Evolutionary conservation across 2,888 invertebrate species (phyloP).

Genomic region (Syritta pipiens): DNA sequence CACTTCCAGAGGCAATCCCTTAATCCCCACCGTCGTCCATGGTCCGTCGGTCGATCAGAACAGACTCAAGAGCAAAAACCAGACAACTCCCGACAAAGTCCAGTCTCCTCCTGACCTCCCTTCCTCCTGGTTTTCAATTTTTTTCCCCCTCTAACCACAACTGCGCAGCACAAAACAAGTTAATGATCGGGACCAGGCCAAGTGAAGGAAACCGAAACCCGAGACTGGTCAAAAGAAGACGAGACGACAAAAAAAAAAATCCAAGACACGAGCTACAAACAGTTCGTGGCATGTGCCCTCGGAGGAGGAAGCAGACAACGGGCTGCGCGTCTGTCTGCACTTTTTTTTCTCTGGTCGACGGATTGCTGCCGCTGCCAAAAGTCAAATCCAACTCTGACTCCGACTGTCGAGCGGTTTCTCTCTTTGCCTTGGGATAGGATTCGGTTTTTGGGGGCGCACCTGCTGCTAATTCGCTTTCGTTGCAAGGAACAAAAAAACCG

Average conservation of each 20-base stretch:
- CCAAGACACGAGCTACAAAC: conserved; percentile 41
- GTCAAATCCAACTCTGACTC: too few species aligned
- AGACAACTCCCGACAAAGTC: neutral
- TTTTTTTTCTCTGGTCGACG: too few species aligned
- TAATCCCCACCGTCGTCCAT: neutral
- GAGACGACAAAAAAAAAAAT: neutral
- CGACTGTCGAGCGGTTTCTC: too few species aligned
- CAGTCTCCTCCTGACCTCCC: neutral
- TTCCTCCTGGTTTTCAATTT: conserved; percentile 4
- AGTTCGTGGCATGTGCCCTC: conserved; percentile 48
- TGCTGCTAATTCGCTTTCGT: conserved; percentile 13
- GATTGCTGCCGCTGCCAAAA: too few species aligned
- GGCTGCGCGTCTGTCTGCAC: conserved; percentile 20
- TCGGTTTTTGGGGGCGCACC: conserved; percentile 23
- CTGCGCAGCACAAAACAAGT: conserved; percentile 40
- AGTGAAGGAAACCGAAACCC: conserved; percentile 14
- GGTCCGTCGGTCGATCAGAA: too few species aligned
- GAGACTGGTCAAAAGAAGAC: conserved; percentile 17
- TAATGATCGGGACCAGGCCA: conserved; percentile 17
- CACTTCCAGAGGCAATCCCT: conserved; percentile 12
- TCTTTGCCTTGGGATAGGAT: neutral
- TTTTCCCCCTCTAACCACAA: conserved; percentile 18
- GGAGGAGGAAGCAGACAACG: conserved; percentile 35
- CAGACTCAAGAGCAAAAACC: conserved; percentile 7
- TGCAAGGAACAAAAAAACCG: neutral